phyloP scores from a whole-genome alignment of 2,888 invertebrate species.

The Tholera decimalis region DNA sequence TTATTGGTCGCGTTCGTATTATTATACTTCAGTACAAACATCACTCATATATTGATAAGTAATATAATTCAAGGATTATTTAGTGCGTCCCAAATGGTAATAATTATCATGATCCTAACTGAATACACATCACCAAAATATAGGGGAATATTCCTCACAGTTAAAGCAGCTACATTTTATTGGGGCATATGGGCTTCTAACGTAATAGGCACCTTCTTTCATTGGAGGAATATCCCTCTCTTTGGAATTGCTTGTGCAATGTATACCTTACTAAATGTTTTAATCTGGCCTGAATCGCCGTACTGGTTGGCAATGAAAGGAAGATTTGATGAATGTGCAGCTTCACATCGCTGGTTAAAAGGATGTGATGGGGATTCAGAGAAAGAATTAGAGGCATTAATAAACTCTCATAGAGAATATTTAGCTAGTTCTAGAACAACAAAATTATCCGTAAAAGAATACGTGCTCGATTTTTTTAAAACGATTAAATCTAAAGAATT shows the following conservation, averaged over 20 bases:
- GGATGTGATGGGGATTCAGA: constrained; percentile 68
- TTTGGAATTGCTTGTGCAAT: constrained; percentile 56
- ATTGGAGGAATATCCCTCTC: constrained; percentile 68
- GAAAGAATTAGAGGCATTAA: constrained; percentile 68
- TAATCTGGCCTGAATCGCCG: constrained; percentile 64
- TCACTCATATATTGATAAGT: constrained; percentile 64
- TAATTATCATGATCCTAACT: constrained; percentile 62
- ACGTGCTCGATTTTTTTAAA: constrained; percentile 22
- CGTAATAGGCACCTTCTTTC: constrained; percentile 68
- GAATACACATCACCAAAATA: constrained; percentile 70
- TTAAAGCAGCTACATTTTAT: constrained; percentile 65
- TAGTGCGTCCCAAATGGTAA: constrained; percentile 27
- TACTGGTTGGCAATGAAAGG: constrained; percentile 74
- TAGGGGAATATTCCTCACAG: constrained; percentile 68
- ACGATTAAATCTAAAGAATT: constrained; percentile 64
- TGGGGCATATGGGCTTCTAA: constrained; percentile 70
- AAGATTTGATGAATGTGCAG: constrained; percentile 68
- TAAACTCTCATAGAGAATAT: constrained; percentile 65
- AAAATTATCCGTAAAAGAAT: constrained; percentile 9
- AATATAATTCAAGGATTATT: constrained; percentile 54
- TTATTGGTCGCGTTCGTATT: constrained; percentile 54
- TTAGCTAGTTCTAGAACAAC: constrained; percentile 19
- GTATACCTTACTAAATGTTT: constrained; percentile 51
- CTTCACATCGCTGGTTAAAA: constrained; percentile 70
- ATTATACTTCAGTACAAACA: constrained; percentile 59